Conservation (phyloP, 2,888 invertebrate species). For the Drosophila prolongata region DNA sequence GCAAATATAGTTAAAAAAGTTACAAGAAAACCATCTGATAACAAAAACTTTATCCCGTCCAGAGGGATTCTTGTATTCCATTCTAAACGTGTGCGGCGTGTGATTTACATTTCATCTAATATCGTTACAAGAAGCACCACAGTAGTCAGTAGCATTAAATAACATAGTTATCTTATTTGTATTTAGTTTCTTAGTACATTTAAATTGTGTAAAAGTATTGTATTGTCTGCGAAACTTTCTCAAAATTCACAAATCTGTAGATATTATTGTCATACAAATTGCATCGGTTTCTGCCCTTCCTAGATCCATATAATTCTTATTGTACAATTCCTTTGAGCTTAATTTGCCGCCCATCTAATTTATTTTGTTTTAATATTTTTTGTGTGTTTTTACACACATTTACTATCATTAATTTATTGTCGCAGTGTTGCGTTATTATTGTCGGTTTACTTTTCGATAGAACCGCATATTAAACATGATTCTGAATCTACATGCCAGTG, state of each 20-base stretch:
- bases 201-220: conserved; percentile 70
- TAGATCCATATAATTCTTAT: conserved; percentile 47
- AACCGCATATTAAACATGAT: conserved; percentile 47
- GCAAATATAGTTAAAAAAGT: conserved; percentile 70
- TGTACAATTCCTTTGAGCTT: conserved; percentile 52
- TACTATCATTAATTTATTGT: conserved; percentile 65
- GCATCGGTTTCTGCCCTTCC: conserved; percentile 15
- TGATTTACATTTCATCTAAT: conserved; percentile 41
- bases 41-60: conserved; percentile 55
- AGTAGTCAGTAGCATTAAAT: conserved; percentile 75
- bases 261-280: conserved; percentile 68
- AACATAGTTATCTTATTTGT: conserved; percentile 44
- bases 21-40: conserved; percentile 62
- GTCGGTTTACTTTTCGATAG: conserved; percentile 61
- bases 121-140: conserved; percentile 75
- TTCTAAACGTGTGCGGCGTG: conserved; percentile 27
- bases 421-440: conserved; percentile 70
- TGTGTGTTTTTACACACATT: conserved; percentile 8
- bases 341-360: conserved; percentile 50
- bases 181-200: conserved; percentile 59
- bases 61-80: conserved; percentile 8
- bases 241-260: conserved; percentile 51
- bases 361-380: conserved; percentile 28
- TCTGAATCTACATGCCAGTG: conserved; percentile 18
- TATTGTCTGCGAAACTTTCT: conserved; percentile 44